Evolutionary conservation across 2,888 invertebrate genomes (phyloP), one percentile per base, ranked within the genome.

Genomic region (Drosophila stalkeri): DNA sequence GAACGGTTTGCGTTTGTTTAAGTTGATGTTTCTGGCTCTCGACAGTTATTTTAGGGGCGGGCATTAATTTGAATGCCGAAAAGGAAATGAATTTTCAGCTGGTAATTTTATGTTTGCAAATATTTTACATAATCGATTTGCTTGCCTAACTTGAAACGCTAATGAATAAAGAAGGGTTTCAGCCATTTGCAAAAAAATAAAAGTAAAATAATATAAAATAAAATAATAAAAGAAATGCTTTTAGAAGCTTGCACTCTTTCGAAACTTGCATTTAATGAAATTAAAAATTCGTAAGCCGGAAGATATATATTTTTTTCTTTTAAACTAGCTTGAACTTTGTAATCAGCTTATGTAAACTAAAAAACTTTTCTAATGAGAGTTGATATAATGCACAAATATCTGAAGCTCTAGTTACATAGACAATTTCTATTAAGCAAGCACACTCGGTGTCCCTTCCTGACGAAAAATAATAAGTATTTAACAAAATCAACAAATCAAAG

Each of bases 381-480:
- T 23, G 46, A 9, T 9, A 16, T 20, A 5, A 52, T 20, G 14
- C 39, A 57, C 35, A 27, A 18, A 35, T 31, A 5, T 35, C n/a
- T 23, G 3, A 3, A 0, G 11, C 16, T 6, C n/a, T 37, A 37
- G 52, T 39, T 39, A 3, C 6, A 16, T 8, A n/a, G 1, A 23
- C 1, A 14, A 35, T 20, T 18, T 33, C 18, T 12, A 7, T n/a
- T 8, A 14, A 43, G 49, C 66, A 49, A 41, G 47, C 51, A 47
- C 56, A 59, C n/a, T n/a, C n/a, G n/a, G 52, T 75, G 18, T 31
- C 11, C 16, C 8, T 11, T 18, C 20, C 46, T 37, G 5, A 57
- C 52, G 65, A 49, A 72, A 75, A 80, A 66, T 59, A 64, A 80
- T 71, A 89, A 77, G 82, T 86, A 86, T 90, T 86, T 90, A 86